phyloP scores from a whole-genome alignment of 2,797 vertebrate species.

The Geotria australis region DNA sequence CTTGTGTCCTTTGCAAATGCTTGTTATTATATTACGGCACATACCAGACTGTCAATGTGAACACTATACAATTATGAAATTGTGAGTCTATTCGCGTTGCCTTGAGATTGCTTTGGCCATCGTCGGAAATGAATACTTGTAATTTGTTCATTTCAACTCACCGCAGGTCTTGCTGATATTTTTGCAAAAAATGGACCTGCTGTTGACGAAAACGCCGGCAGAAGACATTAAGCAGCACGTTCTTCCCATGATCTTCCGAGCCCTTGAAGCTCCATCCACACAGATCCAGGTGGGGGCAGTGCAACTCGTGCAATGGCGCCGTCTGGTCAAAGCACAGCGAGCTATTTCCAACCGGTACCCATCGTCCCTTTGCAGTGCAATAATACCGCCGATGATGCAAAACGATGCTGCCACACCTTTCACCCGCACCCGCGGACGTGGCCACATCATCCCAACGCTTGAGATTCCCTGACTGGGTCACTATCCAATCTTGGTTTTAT shows the following conservation, averaged over 20 bases:
- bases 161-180: constrained; percentile 80
- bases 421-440: too few species aligned
- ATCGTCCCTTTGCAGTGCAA: too few species aligned
- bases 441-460: too few species aligned
- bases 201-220: constrained; percentile 75
- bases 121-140: not conserved
- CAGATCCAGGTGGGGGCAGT: constrained; percentile 61
- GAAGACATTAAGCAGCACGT: constrained; percentile 87
- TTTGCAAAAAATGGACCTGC: constrained; percentile 95
- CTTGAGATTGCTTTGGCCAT: not conserved
- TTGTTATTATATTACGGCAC: not conserved
- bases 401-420: too few species aligned
- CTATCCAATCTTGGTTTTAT: too few species aligned
- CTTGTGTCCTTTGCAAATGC: not conserved
- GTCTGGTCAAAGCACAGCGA: too few species aligned
- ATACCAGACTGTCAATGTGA: not conserved
- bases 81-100: not conserved
- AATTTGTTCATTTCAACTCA: constrained; percentile 1
- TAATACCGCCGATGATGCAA: too few species aligned
- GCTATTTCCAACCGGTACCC: too few species aligned
- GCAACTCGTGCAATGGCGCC: too few species aligned
- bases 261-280: constrained; percentile 75
- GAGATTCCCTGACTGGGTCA: too few species aligned
- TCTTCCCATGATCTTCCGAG: constrained; percentile 84
- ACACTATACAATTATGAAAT: constrained; percentile 1